Evolutionary conservation across 2,888 invertebrate species (phyloP).

Genomic region (Phortica okadai): DNA sequence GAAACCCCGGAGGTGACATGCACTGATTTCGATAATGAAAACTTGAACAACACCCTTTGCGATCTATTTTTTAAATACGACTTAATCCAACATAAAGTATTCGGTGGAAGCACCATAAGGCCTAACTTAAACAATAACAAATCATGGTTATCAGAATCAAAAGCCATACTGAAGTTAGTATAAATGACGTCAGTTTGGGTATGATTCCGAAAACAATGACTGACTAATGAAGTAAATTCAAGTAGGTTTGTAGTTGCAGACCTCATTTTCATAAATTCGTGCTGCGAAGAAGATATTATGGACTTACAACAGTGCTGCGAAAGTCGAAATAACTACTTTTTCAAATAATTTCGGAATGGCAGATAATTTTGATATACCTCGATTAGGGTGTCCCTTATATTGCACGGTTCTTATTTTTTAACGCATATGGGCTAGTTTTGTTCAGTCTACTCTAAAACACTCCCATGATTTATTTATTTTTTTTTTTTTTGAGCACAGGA

Average conservation of each 20-base stretch:
- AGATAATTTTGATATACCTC: too few relatives aligned
- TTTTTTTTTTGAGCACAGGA: too few relatives aligned
- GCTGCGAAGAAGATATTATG: not conserved
- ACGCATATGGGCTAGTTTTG: too few relatives aligned
- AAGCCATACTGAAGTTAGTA: not conserved
- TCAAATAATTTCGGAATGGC: too few relatives aligned
- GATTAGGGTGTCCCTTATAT: too few relatives aligned
- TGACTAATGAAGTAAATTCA: not conserved
- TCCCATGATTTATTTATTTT: too few relatives aligned
- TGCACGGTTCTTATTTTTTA: too few relatives aligned
- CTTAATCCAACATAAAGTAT: not conserved
- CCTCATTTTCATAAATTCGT: not conserved
- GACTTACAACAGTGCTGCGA: not conserved
- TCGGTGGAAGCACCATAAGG: not conserved
- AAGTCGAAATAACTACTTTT: too few relatives aligned
- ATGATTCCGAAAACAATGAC: not conserved
- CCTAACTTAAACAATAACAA: not conserved
- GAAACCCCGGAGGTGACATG: not conserved
- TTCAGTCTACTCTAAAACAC: too few relatives aligned
- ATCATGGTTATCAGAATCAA: not conserved
- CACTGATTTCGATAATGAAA: not conserved
- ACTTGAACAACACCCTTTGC: not conserved
- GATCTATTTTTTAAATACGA: not conserved
- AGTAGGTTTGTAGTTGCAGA: not conserved
- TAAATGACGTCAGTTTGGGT: not conserved